Percentiles rank a stretch among this genome's conserved stretches.
Conservation (phyloP, 2,888 invertebrate genomes). For the Rhimphoctona megacephalus region DNA sequence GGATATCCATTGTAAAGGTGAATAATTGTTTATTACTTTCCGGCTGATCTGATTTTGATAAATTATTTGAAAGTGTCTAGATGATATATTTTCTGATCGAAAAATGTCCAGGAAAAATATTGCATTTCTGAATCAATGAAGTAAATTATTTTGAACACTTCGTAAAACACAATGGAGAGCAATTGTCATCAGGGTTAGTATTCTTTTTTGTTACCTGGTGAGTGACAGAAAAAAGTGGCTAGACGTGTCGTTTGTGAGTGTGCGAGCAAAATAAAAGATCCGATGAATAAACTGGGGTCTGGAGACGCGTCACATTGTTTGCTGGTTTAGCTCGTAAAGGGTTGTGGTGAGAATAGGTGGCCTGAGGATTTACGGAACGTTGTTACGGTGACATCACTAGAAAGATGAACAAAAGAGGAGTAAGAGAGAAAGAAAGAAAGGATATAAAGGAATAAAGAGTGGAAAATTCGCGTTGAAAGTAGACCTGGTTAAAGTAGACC, state of each 20-base stretch:
- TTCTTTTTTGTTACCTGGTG: not conserved
- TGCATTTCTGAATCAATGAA: not conserved
- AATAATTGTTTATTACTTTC: not conserved
- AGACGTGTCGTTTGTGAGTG: constrained; percentile 16
- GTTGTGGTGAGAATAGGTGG: constrained; percentile 40
- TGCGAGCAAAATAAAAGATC: constrained; percentile 40
- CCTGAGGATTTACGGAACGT: constrained; percentile 51
- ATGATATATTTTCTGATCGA: not conserved
- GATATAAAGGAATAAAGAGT: not conserved
- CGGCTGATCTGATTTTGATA: not conserved
- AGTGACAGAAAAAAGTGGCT: constrained; percentile 2
- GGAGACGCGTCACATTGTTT: constrained; percentile 35
- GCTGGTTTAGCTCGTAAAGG: constrained; percentile 39
- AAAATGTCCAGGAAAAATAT: not conserved
- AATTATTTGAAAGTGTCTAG: not conserved
- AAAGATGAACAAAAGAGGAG: not conserved
- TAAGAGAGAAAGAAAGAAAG: not conserved
- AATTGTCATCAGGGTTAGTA: not conserved
- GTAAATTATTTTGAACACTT: not conserved
- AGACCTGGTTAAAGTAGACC: constrained; percentile 41
- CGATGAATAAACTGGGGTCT: constrained; percentile 37
- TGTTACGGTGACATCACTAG: constrained; percentile 32
- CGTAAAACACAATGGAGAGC: not conserved
- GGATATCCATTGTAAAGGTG: not conserved
- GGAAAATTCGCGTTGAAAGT: constrained; percentile 46